phyloP scores from a whole-genome alignment of 2,797 vertebrate species.

The Emydoidea blandingii region DNA sequence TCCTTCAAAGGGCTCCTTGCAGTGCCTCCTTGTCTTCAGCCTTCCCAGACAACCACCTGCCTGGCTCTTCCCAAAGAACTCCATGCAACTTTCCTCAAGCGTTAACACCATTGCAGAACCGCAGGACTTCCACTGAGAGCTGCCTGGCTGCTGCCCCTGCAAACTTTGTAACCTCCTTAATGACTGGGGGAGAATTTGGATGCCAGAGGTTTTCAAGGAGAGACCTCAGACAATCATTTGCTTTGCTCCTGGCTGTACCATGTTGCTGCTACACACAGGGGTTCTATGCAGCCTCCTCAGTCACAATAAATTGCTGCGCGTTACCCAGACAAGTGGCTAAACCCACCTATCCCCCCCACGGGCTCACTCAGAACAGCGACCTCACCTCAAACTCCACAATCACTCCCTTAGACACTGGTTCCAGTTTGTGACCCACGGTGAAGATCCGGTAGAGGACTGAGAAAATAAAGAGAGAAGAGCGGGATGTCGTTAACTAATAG shows the following conservation, averaged over 20 bases:
- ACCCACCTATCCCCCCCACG: too few species aligned
- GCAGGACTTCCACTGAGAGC: neutral
- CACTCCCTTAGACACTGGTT: conserved; percentile 60
- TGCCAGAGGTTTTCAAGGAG: neutral
- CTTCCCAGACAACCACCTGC: neutral
- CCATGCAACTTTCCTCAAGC: neutral
- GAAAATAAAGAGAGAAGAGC: rapidly evolving
- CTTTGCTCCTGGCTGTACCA: neutral
- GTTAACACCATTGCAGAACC: neutral
- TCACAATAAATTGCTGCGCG: neutral
- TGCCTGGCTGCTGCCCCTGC: too few species aligned
- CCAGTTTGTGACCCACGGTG: conserved; percentile 68
- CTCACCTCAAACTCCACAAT: conserved; percentile 77
- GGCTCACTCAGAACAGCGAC: neutral
- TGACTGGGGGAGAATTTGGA: neutral
- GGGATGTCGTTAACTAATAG: neutral
- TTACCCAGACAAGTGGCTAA: neutral
- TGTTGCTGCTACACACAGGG: neutral
- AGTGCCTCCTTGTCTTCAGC: neutral
- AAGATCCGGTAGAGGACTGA: conserved; percentile 81
- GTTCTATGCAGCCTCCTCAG: neutral
- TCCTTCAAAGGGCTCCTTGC: too few species aligned
- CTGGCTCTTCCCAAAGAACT: neutral
- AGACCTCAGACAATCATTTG: neutral
- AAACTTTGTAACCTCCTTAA: neutral